A percentile compares a stretch with the other conserved stretches of the same genome.
Evolutionary conservation across 2,888 invertebrate genomes (phyloP).

Genomic region (Eupeodes latifasciatus): DNA sequence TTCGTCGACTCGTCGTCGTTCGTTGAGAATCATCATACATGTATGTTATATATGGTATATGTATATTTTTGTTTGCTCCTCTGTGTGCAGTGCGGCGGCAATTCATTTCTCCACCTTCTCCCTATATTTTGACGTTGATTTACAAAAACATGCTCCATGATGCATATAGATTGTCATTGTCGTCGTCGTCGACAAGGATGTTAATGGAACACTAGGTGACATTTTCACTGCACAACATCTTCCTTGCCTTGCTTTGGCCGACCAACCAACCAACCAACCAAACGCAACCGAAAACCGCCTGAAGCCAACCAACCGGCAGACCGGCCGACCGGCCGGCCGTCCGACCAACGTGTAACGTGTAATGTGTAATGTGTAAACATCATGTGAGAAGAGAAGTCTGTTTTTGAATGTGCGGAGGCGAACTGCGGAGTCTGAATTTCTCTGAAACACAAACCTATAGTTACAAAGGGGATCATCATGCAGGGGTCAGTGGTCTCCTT

Average conservation of each 20-base stretch:
- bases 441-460: slow-evolving; percentile 17
- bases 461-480: slow-evolving; percentile 30
- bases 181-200: slow-evolving; percentile 59
- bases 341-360: slow-evolving; percentile 33
- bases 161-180: slow-evolving; percentile 68
- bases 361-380: slow-evolving; percentile 49
- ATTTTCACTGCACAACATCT: slow-evolving; percentile 69
- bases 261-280: neutral
- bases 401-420: neutral
- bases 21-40: slow-evolving; percentile 12
- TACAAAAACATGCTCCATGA: slow-evolving; percentile 67
- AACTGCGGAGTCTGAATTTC: slow-evolving; percentile 10
- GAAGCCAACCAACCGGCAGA: neutral
- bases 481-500: slow-evolving; percentile 63
- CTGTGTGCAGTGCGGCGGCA: slow-evolving; percentile 9
- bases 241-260: slow-evolving; percentile 22
- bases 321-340: neutral
- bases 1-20: slow-evolving; percentile 13
- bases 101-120: slow-evolving; percentile 25
- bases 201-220: slow-evolving; percentile 74
- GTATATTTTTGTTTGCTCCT: slow-evolving; percentile 32
- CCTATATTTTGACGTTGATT: slow-evolving; percentile 67
- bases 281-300: neutral
- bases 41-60: no score
- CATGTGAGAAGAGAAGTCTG: slow-evolving; percentile 25